Evolutionary conservation across 2,113 vertebrate species (phyloP), one percentile per base, ranked within the genome.

Genomic region (Natator depressus): DNA sequence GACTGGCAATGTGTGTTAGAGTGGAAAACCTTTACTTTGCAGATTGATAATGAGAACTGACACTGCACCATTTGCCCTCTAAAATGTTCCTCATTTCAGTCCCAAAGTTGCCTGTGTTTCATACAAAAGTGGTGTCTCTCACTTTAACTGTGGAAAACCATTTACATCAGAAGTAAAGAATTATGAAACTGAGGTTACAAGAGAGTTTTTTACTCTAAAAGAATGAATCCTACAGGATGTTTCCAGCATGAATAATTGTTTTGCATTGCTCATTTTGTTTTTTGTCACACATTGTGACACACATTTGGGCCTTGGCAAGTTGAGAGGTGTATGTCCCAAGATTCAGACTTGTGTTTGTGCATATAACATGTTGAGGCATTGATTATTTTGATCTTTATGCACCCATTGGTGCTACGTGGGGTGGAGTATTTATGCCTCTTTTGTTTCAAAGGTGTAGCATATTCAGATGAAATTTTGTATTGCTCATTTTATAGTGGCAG

Each of bases 381-480:
- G 82, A 25, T 54, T 50, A 88, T 38, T 90, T 72, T 6, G 42
- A 29, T 38, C 53, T 46, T 83, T 83, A 19, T 25, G 25, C 42
- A 29, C 75, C 75, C 5, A 24, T 5, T 53, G 0, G 1, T 10
- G 13, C 82, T 49, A 1, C 57, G 38, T 55, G 29, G 35, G 54
- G 20, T 54, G 81, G 27, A 82, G 69, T 55, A 1, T 87, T 72
- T 53, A 84, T 80, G 84, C 27, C 93, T 93, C 31, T 88, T 47
- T 55, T 86, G 80, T 42, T 42, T 55, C 54, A 6, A 27, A 38
- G 1, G 1, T 8, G 59, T 5, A 22, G 31, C 10, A 31, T 7
- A 16, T 62, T 49, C n/a, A 5, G 35, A 24, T 0, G 1, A 2
- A 6, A 25, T 0, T 7, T 27, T 55, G 9, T 50, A 42, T 0